Percentiles rank a stretch among this genome's conserved stretches.
These are phyloP conservation scores for Syrrhaptes paradoxus DNA, from an alignment of 2,113 vertebrate species.

Conservation along the genomic window DNA sequence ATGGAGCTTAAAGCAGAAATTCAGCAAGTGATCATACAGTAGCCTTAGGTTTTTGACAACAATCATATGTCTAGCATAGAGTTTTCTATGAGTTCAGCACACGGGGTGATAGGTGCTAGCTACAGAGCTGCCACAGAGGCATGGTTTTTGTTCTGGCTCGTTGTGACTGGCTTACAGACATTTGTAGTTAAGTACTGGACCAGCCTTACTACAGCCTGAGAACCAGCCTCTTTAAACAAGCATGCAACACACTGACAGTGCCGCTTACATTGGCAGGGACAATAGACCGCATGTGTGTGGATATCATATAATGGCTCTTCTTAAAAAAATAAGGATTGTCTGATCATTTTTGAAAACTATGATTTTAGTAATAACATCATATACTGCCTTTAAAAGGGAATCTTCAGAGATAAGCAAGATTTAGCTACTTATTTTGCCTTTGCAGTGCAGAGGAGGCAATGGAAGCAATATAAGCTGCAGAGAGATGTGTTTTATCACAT, in stretches of 20 bases:
- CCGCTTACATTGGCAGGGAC: accelerated
- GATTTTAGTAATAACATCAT: background rate
- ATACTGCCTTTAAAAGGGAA: background rate
- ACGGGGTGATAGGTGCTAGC: background rate
- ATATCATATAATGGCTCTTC: background rate
- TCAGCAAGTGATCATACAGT: background rate
- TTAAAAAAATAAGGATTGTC: background rate
- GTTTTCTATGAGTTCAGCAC: background rate
- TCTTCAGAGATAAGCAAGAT: background rate
- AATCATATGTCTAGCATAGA: background rate
- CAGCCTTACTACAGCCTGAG: background rate
- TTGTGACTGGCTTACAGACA: background rate
- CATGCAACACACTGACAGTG: background rate
- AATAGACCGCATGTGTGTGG: background rate
- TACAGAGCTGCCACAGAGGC: background rate
- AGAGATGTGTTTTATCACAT: background rate
- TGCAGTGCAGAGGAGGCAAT: background rate
- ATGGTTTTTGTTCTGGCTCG: background rate
- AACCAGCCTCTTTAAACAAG: too few relatives aligned
- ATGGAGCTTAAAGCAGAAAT: background rate
- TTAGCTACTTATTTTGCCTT: background rate
- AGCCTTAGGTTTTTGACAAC: background rate
- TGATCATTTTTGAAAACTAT: background rate
- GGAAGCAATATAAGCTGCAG: background rate
- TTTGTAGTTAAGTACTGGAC: too few relatives aligned